Evolutionary conservation across 2,888 invertebrate species (phyloP), one percentile per base, ranked within the genome.

Genomic region (Diarsia brunnea): DNA sequence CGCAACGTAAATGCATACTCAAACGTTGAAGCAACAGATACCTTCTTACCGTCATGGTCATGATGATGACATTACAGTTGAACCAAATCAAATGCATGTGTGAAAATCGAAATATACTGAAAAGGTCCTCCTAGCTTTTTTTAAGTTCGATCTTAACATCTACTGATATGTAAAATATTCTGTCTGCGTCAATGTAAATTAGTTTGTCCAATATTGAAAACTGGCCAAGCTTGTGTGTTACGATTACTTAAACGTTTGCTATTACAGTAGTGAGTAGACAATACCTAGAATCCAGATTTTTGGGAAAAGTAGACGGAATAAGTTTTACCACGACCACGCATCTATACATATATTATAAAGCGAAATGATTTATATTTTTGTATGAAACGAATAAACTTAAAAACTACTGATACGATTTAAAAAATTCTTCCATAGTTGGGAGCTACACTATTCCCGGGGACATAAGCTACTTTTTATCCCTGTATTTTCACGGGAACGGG

Each of bases 151-250:
- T 65, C 64, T 65, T 58, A n/a, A 51, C 70, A 19, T 69, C 27
- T 43, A 43, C 49, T 49, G 21, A 73, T 58, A 60, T 27, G 12
- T 0, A 31, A 31, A 31, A 19, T 31, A 60, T 60, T 60, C 27
- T 60, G 43, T 43, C 12, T 58, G 31, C 63, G 67, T 76, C 61
- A 61, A 64, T 76, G 76, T 70, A 65, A 69, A 78, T 2, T n/a
- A 51, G 19, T 19, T 24, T 19, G 24, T 24, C 64, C 10, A 31
- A n/a, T 21, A 70, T 51, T 65, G 11, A 64, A 69, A 64, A 47
- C 16, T 16, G 63, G 27, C 14, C 1, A 0, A 27, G 7, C 43
- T 45, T 21, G 12, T 45, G 43, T 12, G 45, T 53, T 61, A 14
- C 7, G 47, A n/a, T 38, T 53, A 53, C 45, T n/a, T 31, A 19